A percentile compares a stretch with the other conserved stretches of the same genome.
Evolutionary conservation across 2,797 vertebrate genomes (phyloP).

Genomic region (Thaleichthys pacificus): DNA sequence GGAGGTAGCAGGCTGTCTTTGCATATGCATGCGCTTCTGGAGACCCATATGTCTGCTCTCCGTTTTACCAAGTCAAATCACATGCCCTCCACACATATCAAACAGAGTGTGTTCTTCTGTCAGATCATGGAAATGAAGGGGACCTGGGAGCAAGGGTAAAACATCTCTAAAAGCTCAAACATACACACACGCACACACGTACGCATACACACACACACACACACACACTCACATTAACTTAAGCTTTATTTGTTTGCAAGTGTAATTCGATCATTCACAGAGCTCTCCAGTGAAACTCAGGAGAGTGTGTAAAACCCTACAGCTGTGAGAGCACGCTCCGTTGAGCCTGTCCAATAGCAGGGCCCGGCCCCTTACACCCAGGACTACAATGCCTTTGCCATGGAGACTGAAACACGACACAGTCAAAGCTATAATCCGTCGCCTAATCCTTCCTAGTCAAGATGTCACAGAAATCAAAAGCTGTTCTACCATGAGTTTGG

Average conservation of each 20-base stretch:
- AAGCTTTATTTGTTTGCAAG: conserved; percentile 47
- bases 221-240: conserved; percentile 2
- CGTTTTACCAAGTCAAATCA: conserved; percentile 75
- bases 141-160: neutral
- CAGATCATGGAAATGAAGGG: conserved; percentile 40
- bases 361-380: conserved; percentile 29
- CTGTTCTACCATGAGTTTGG: conserved; percentile 34
- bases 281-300: conserved; percentile 29
- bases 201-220: neutral
- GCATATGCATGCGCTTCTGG: conserved; percentile 78
- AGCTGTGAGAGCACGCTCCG: conserved; percentile 51
- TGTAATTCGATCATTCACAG: conserved; percentile 56
- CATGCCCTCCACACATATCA: conserved; percentile 36
- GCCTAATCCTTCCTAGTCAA: conserved; percentile 58
- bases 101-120: conserved; percentile 28
- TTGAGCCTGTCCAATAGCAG: conserved; percentile 51
- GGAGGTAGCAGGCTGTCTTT: conserved; percentile 52
- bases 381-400: conserved; percentile 42
- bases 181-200: neutral
- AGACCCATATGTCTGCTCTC: conserved; percentile 64
- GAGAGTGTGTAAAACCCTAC: conserved; percentile 48
- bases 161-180: conserved; percentile 3
- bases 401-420: conserved; percentile 43
- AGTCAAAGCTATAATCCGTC: conserved; percentile 47
- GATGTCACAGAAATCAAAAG: conserved; percentile 50